Base-by-base conservation (phyloP, 2,888 invertebrate species). In the Agrochola circellaris region DNA sequence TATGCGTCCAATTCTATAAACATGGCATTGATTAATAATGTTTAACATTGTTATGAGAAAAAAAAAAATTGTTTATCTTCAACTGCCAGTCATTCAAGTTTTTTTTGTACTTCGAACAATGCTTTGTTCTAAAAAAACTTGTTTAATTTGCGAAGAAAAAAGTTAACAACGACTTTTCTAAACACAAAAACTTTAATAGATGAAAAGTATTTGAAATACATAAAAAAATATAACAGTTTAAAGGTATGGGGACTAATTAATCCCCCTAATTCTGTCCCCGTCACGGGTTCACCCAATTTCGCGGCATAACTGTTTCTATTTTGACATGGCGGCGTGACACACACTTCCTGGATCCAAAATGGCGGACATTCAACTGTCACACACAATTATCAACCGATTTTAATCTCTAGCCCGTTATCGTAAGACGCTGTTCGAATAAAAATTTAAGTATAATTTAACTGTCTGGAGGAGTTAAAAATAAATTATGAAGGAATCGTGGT, bases 251-350 rank as follows among this genome's bases (percentile, higher is more conserved):
- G 60, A 66, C 73, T 83, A 89, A 88, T 89, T 88, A 89, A 89
- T 86, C 82, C 82, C 62, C 81, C 75, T 80, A 79, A 88, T 89
- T 88, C 85, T 71, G 70, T 79, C 51, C 73, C 51, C 77, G 77
- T 88, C 88, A 82, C 83, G 81, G 89, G 88, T 91, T 93, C 93
- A 94, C 94, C 93, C 88, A 94, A 93, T 93, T 94, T 94, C 91
- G 93, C 94, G 93, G 90, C 92, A 90, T 91, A 92, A 92, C 92
- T 90, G 90, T 89, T 91, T 94, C 93, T 94, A 94, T 93, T 94
- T 94, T 93, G 90, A 93, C 92, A 94, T 93, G 91, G 91, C 90
- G 89, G 90, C 90, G 88, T 93, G 94, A 93, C 93, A 92, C 90
- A 84, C 91, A 91, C 91, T 94, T 94, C 94, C 94, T 94, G 93